Percentiles rank a stretch among this genome's conserved stretches.
Evolutionary conservation across 64 coral and sea anemone genomes (phyloP).

Genomic region (Pachyseris speciosa): DNA sequence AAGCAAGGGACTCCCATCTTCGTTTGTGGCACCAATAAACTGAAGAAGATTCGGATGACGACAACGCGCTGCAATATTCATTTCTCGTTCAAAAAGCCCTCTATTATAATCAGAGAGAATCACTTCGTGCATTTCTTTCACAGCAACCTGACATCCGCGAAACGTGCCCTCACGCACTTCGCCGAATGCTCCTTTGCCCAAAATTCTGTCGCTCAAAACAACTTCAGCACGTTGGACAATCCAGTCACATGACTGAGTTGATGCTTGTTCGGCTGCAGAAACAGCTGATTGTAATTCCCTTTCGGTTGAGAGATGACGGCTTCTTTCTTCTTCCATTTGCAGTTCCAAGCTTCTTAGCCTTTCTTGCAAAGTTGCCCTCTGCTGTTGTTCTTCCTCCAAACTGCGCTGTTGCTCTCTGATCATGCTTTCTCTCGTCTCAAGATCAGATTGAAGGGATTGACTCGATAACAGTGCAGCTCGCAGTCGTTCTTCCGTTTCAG

Average conservation of each 20-base stretch:
- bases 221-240: constrained; percentile 88
- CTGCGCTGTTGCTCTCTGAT: no score
- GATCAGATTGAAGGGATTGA: no score
- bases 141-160: constrained; percentile 79
- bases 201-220: constrained; percentile 31
- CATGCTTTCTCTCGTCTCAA: no score
- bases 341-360: no score
- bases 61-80: constrained; percentile 90
- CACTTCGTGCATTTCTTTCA: constrained; percentile 87
- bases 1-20: constrained; percentile 79
- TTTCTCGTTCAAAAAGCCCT: constrained; percentile 93
- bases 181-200: constrained; percentile 88
- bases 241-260: constrained; percentile 93
- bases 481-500: no score
- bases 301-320: no score
- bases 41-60: constrained; percentile 91
- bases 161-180: constrained; percentile 82
- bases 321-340: constrained; percentile 38
- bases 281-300: constrained; percentile 72
- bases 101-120: constrained; percentile 92
- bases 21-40: constrained; percentile 95
- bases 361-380: no score
- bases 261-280: constrained; percentile 54
- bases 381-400: no score
- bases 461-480: no score